Conservation (phyloP, 2,888 invertebrate genomes). For the Scaptodrosophila latifasciaeformis region DNA sequence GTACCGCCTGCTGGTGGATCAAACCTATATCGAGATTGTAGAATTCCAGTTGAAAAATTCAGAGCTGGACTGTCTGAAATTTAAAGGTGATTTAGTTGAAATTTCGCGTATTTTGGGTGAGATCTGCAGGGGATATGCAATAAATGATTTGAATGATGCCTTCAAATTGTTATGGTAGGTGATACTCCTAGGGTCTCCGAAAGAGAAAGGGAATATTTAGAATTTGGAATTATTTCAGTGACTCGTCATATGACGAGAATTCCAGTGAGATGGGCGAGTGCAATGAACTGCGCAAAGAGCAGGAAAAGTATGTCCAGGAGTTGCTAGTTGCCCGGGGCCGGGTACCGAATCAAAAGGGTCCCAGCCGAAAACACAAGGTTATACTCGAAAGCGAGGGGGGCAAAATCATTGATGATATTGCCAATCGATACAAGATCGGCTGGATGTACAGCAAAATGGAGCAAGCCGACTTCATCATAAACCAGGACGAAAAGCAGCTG, state of each 20-base stretch:
- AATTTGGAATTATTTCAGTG: no score
- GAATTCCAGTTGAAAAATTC: slow-evolving; percentile 13
- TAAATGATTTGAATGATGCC: no score
- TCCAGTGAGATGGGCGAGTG: slow-evolving; percentile 12
- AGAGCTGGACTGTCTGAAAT: slow-evolving; percentile 41
- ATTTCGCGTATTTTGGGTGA: slow-evolving; percentile 21
- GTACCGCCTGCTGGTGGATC: slow-evolving; percentile 17
- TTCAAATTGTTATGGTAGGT: no score
- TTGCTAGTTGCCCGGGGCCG: neutral
- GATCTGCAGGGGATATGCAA: slow-evolving; percentile 11
- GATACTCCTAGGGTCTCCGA: no score
- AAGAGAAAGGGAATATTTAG: no score
- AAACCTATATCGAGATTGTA: slow-evolving; percentile 41
- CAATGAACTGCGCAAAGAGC: rapidly evolving
- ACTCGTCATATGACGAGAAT: no score
- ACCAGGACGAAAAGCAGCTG: slow-evolving; percentile 15
- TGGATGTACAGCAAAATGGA: slow-evolving; percentile 37
- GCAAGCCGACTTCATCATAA: slow-evolving; percentile 10
- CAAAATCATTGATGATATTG: no score
- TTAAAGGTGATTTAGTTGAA: slow-evolving; percentile 35
- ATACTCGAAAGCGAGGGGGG: slow-evolving; percentile 7
- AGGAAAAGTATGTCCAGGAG: neutral
- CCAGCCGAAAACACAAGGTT: neutral
- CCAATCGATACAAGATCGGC: slow-evolving; percentile 5
- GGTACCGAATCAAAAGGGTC: neutral